Evolutionary conservation across 2,888 invertebrate species (phyloP), one percentile per base, ranked within the genome.

Genomic region (Ennomos erosarius): DNA sequence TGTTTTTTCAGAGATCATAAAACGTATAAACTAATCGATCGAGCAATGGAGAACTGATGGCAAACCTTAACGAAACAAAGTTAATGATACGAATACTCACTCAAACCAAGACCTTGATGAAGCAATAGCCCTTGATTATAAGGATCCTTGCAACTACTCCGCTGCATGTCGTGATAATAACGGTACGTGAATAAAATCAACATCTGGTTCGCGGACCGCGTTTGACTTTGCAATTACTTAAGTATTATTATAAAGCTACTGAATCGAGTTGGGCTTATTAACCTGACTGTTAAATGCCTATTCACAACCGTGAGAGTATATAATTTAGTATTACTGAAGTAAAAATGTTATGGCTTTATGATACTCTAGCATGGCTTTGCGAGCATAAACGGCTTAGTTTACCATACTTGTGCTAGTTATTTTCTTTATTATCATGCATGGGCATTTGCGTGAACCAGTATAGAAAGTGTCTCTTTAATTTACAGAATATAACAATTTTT

Each of bases 201-300:
- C 88, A 88, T 88, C 85, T 88, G 88, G 87, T 77, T 68, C 71
- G 76, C 86, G 84, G 66, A 73, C 75, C 68, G 68, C 69, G 72
- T 70, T 73, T 71, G 72, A 59, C 72, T 70, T 65, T 72, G 74
- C 80, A 84, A 85, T 82, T 82, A 78, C 76, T 76, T 78, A 77
- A 80, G 79, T 80, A 84, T 80, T 81, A 81, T 84, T 81, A 82
- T 81, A 81, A 83, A 73, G 87, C 88, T 88, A 87, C 88, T 82
- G 88, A 78, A 84, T 81, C 76, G 78, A 82, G 81, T 36, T 37
- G 79, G 79, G 75, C 76, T 70, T 61, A 70, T 67, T 76, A 69
- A 63, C 65, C 69, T 69, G 78, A 73, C 70, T 65, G 70, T 70
- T 76, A 79, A 80, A 76, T 73, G 71, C 70, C 64, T 66, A 64